These are phyloP conservation scores for Arothron firmamentum DNA, from an alignment of 2,113 vertebrate species.

Conservation along the genomic window DNA sequence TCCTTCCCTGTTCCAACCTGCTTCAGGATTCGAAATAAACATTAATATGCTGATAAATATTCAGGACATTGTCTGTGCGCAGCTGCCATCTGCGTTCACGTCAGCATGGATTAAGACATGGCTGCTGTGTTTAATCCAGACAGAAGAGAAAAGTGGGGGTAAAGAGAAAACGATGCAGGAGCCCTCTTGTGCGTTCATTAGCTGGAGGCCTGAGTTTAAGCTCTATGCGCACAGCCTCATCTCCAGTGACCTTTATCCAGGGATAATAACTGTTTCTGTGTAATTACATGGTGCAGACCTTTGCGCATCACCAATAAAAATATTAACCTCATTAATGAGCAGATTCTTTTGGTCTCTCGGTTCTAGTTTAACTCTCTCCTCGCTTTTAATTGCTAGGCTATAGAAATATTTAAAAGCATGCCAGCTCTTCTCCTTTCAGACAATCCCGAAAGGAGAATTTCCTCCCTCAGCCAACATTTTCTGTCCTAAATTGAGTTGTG, in stretches of 20 bases:
- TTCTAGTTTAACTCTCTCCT: slow-evolving; percentile 21
- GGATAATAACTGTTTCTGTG: slow-evolving; percentile 38
- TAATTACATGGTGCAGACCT: slow-evolving; percentile 44
- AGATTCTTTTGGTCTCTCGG: slow-evolving; percentile 32
- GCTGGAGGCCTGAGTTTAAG: slow-evolving; percentile 20
- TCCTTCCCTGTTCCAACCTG: too few relatives aligned
- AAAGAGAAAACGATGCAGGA: background rate
- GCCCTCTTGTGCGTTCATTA: slow-evolving; percentile 1
- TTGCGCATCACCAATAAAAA: slow-evolving; percentile 29
- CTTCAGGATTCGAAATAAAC: background rate
- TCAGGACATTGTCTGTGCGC: background rate
- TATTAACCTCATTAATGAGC: slow-evolving; percentile 39
- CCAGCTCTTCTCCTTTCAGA: slow-evolving; percentile 2
- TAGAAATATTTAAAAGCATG: slow-evolving; percentile 27
- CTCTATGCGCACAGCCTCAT: slow-evolving; percentile 7
- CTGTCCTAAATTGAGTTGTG: too few relatives aligned
- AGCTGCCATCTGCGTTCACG: background rate
- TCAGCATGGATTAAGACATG: background rate
- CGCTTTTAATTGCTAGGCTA: slow-evolving; percentile 13
- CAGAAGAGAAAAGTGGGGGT: background rate
- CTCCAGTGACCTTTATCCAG: slow-evolving; percentile 52
- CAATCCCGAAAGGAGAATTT: too few relatives aligned
- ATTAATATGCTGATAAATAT: background rate
- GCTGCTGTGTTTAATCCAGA: background rate
- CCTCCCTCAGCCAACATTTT: too few relatives aligned